These are phyloP conservation scores for Delichon dasypus DNA, from an alignment of 2,797 vertebrate species.

Conservation along the genomic window DNA sequence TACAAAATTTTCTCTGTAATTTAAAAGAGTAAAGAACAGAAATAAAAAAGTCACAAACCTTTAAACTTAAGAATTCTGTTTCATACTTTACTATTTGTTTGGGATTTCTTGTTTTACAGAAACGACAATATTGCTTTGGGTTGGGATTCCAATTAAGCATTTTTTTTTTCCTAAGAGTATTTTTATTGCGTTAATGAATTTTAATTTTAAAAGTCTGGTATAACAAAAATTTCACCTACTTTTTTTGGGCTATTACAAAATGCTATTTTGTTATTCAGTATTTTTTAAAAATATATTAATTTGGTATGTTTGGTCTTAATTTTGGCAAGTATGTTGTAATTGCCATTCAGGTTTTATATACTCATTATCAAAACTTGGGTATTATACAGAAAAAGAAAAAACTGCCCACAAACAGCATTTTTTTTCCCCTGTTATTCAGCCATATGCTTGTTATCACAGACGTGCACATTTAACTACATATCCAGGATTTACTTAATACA, in stretches of 20 bases:
- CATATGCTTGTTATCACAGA: neutral
- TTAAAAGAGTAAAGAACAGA: neutral
- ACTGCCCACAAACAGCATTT: neutral
- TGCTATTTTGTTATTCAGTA: neutral
- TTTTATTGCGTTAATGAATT: neutral
- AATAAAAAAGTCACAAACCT: neutral
- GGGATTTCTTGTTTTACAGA: neutral
- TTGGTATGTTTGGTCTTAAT: neutral
- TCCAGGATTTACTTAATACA: neutral
- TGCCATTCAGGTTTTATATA: neutral
- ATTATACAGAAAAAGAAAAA: neutral
- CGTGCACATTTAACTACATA: neutral
- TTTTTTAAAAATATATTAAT: neutral
- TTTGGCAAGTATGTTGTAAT: neutral
- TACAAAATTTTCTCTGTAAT: neutral
- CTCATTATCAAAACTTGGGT: neutral
- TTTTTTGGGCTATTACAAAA: neutral
- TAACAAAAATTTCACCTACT: neutral
- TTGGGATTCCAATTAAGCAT: neutral
- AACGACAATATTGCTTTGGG: neutral
- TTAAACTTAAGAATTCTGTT: neutral
- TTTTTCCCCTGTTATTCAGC: neutral
- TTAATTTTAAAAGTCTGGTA: neutral
- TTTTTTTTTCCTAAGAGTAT: neutral
- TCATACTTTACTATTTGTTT: neutral